Evolutionary conservation across 2,797 vertebrate species (phyloP).

Genomic region (Esox lucius): DNA sequence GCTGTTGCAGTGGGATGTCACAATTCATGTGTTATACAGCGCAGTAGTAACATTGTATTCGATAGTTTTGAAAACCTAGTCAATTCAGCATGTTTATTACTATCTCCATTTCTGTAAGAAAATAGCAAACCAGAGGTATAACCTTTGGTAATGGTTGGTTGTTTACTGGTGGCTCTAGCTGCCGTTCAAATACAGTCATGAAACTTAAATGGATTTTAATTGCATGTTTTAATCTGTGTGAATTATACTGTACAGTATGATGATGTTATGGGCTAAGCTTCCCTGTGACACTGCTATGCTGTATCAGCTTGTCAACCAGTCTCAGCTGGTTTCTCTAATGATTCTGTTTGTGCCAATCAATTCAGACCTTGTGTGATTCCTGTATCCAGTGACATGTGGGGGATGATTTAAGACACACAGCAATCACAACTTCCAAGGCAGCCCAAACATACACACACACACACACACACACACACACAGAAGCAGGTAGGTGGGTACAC

Average conservation of each 20-base stretch:
- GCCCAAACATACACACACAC: conserved; percentile 29
- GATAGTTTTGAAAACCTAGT: background rate
- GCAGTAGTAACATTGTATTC: background rate
- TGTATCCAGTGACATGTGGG: conserved; percentile 26
- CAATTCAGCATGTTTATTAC: background rate
- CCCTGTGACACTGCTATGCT: background rate
- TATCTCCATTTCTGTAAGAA: background rate
- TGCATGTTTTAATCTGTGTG: background rate
- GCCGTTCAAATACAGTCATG: background rate
- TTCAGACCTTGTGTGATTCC: conserved; percentile 14
- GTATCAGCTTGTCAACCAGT: background rate
- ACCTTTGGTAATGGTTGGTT: background rate
- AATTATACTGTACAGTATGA: background rate
- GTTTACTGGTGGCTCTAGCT: background rate
- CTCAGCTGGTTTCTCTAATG: background rate
- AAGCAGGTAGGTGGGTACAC: background rate
- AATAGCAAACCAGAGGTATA: background rate
- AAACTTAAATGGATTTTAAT: background rate
- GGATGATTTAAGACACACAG: conserved; percentile 26
- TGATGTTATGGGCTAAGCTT: background rate
- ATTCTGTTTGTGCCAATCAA: conserved; percentile 21
- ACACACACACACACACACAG: background rate
- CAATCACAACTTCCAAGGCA: conserved; percentile 36
- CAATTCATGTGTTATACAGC: background rate
- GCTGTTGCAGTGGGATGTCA: background rate